Base-by-base conservation (phyloP, 2,888 invertebrate genomes). In the Priocnemis perturbator region DNA sequence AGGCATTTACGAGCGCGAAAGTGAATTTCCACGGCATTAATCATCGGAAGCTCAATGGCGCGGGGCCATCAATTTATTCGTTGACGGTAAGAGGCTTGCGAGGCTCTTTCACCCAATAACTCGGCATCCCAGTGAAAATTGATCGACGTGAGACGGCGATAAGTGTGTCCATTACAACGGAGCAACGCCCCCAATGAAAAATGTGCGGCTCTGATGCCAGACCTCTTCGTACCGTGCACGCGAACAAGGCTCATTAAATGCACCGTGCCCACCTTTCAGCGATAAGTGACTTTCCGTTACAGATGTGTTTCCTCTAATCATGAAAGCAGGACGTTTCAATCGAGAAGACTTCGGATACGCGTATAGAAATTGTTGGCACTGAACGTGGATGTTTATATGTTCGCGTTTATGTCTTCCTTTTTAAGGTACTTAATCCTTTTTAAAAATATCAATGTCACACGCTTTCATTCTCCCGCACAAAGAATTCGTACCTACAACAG, bases 131-230 rank as follows among this genome's bases (percentile, higher is more conserved):
- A 72, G 66, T 69, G 75, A 78, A 80, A 81, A 83, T 79, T 81
- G 82, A 84, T 85, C 77, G 81, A 79, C 78, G 78, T 72, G 71
- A 74, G 79, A 76, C 77, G 74, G 67, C 74, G 73, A 79, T 74
- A 74, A 79, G 57, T 74, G 60, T 77, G 77, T 81, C 77, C 76
- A 79, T 82, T 76, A 78, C 72, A 64, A 64, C 60, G 60, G 56
- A 69, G 64, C 73, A 65, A 65, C 20, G 26, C 50, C 26, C 20
- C 57, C n/a, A n/a, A 58, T 56, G 62, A 64, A 66, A 69, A 69
- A 70, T 62, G 67, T 63, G 50, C 59, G 59, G 52, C 44, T 61
- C 37, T 56, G 50, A 57, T 61, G 68, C 50, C 26, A 53, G 69
- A 63, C 11, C 7, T 37, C 60, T 55, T 30, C 17, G 64, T 72